Percentiles rank a stretch among this genome's conserved stretches.
phyloP scores from a whole-genome alignment of 2,888 invertebrate species.

The Tetramorium bicarinatum region DNA sequence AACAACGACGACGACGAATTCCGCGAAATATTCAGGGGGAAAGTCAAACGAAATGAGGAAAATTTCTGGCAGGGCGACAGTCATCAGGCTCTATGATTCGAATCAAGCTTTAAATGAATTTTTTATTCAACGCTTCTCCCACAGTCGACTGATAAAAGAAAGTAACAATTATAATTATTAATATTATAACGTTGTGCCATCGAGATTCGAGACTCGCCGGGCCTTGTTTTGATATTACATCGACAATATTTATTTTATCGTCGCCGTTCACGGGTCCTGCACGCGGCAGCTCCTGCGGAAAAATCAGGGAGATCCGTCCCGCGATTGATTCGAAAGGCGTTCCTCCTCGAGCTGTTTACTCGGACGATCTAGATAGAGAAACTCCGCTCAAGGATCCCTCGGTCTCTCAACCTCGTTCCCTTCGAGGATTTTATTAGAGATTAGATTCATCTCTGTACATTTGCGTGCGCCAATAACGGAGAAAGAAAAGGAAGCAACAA shows the following conservation, averaged over 20 bases:
- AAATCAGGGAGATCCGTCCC: slow-evolving; percentile 53
- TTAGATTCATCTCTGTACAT: slow-evolving; percentile 42
- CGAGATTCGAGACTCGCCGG: neutral
- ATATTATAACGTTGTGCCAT: neutral
- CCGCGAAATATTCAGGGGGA: neutral
- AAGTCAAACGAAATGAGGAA: neutral
- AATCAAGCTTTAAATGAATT: neutral
- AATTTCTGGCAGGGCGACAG: neutral
- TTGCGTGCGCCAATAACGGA: neutral
- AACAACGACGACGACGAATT: neutral
- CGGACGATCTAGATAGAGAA: slow-evolving; percentile 78
- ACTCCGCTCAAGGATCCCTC: slow-evolving; percentile 80
- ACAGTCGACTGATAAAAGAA: neutral
- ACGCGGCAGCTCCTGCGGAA: neutral
- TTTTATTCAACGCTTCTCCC: neutral
- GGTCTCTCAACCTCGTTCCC: slow-evolving; percentile 76
- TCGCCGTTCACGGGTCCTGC: neutral
- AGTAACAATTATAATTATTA: neutral
- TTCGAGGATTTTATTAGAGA: slow-evolving; percentile 60
- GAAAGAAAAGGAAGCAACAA: neutral
- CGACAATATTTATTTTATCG: neutral
- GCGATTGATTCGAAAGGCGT: slow-evolving; percentile 71
- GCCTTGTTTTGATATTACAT: neutral
- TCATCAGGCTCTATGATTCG: neutral
- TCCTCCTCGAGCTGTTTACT: slow-evolving; percentile 66